A percentile compares a stretch with the other conserved stretches of the same genome.
These are phyloP conservation scores for Actinia equina DNA, from an alignment of 64 coral and sea anemone genomes.

Conservation along the genomic window DNA sequence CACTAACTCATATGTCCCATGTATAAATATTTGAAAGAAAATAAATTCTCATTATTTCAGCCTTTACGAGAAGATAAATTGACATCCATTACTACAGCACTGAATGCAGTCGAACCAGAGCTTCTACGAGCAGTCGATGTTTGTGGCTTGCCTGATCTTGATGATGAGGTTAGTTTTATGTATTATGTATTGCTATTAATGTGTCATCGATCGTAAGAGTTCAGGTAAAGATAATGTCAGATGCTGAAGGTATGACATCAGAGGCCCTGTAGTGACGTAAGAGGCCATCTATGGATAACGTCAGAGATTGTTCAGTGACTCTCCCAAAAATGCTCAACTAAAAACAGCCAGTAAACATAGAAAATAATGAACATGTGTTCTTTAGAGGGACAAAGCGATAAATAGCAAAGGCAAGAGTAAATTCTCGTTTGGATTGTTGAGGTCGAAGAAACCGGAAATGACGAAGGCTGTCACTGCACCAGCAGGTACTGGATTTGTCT, in stretches of 20 bases:
- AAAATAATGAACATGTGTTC: neutral
- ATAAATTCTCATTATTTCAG: neutral
- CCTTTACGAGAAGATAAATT: slow-evolving; percentile 6
- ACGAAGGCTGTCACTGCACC: slow-evolving; percentile 51
- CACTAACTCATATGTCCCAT: too few species aligned
- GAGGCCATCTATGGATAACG: too few species aligned
- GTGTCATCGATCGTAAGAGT: neutral
- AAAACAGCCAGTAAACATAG: neutral
- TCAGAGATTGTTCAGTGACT: too few species aligned
- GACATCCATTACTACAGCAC: slow-evolving; percentile 9
- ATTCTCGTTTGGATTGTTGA: slow-evolving; percentile 24
- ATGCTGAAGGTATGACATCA: too few species aligned
- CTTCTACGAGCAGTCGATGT: slow-evolving; percentile 62
- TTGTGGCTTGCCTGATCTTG: slow-evolving; percentile 45
- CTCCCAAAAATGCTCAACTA: neutral
- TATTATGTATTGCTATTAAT: neutral
- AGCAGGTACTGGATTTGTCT: slow-evolving; percentile 8
- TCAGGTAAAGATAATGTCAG: too few species aligned
- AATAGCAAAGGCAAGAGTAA: slow-evolving; percentile 26
- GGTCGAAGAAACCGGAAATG: slow-evolving; percentile 65
- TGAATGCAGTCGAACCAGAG: slow-evolving; percentile 37
- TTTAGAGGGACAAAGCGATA: slow-evolving; percentile 31
- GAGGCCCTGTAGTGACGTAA: too few species aligned
- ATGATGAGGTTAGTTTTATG: slow-evolving; percentile 54
- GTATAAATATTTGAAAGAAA: too few species aligned